Conservation (phyloP, 2,113 vertebrate species). For the Toxotes jaculatrix region DNA sequence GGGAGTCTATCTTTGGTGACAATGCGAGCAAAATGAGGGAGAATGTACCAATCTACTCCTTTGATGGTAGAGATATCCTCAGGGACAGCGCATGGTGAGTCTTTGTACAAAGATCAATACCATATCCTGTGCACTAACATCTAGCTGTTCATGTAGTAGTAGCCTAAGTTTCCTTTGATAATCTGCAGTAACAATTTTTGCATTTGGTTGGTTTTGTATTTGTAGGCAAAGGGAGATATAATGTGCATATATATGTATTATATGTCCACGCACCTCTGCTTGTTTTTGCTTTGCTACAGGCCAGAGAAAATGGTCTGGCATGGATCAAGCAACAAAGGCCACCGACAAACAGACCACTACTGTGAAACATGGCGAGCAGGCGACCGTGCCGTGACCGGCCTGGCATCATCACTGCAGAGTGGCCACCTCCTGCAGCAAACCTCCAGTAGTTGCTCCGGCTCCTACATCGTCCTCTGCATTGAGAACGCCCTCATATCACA, state of each 20-base stretch:
- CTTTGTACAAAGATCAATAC: neutral
- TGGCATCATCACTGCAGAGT: constrained; percentile 88
- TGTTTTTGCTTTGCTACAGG: constrained; percentile 80
- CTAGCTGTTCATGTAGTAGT: neutral
- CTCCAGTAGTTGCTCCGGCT: constrained; percentile 86
- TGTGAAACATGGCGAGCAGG: constrained; percentile 95
- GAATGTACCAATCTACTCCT: constrained; percentile 89
- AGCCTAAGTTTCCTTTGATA: neutral
- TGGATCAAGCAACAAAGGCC: constrained; percentile 87
- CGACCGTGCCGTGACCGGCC: constrained; percentile 79
- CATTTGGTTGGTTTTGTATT: neutral
- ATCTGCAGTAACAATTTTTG: neutral
- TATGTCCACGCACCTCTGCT: neutral
- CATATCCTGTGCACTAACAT: neutral
- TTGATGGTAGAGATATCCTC: constrained; percentile 92
- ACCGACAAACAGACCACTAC: constrained; percentile 91
- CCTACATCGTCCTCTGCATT: constrained; percentile 91
- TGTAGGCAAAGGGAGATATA: neutral
- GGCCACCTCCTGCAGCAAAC: constrained; percentile 91
- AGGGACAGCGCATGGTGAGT: constrained; percentile 91
- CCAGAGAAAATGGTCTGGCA: constrained; percentile 97
- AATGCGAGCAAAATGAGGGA: constrained; percentile 82
- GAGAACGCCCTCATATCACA: constrained; percentile 93
- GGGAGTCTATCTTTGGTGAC: constrained; percentile 92
- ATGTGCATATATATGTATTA: neutral